Conservation (phyloP, 2,113 vertebrate genomes). For the Chunga burmeisteri region DNA sequence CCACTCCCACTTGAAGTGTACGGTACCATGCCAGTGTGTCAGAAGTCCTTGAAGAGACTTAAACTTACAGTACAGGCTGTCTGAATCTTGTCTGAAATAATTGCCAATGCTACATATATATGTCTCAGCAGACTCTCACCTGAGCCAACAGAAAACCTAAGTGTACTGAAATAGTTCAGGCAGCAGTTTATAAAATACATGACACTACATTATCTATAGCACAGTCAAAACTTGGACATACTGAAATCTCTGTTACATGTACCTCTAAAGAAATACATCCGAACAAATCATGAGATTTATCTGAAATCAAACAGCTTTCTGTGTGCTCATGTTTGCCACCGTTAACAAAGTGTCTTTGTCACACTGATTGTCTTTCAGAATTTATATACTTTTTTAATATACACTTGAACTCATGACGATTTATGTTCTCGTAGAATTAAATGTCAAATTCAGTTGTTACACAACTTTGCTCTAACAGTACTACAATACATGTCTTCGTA, state of each 20-base stretch:
- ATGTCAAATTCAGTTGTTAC: neutral
- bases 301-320: neutral
- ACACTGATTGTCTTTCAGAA: neutral
- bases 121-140: neutral
- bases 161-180: neutral
- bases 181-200: neutral
- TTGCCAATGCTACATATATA: neutral
- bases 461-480: neutral
- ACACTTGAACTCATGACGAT: neutral
- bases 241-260: neutral
- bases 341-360: neutral
- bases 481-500: neutral
- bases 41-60: neutral
- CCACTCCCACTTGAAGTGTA: neutral
- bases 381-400: neutral
- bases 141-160: neutral
- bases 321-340: neutral
- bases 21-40: neutral
- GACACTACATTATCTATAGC: neutral
- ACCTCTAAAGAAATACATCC: neutral
- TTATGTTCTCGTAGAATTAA: neutral
- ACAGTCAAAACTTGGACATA: neutral
- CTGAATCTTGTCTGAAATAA: neutral
- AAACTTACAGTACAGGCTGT: neutral
- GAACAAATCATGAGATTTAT: neutral